Evolutionary conservation across 2,888 invertebrate genomes (phyloP), one percentile per base, ranked within the genome.

Genomic region (Cartodere bifasciata): DNA sequence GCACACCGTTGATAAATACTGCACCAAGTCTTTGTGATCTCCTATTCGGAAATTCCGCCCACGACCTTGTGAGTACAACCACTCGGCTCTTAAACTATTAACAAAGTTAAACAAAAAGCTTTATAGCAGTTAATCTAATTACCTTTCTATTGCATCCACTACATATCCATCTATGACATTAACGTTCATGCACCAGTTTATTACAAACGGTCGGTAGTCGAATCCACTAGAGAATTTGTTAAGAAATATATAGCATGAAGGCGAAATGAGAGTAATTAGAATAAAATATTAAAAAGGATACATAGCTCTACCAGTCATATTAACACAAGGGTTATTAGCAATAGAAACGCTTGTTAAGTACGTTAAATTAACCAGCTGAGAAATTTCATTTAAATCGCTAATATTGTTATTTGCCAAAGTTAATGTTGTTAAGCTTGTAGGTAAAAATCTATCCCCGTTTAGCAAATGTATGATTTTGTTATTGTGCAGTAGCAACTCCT

Each of bases 51-150:
- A 91, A 55, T 87, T 82, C 36, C 90, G 70, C 1, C 91, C 92
- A 47, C 85, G 76, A 25, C 92, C 92, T 65, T 92, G 92, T 40
- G 90, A 90, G 62, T 90, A 91, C 34, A 92, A 63, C 92, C 92
- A 94, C 56, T 92, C 92, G 0, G 90, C 91, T 64, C 86, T 84
- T 43, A 91, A 66, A 56, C 91, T 88, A 57, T 33, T 47, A 45
- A 36, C 13, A 32, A 32, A n/a, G 10, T 5, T 13, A 23, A 15
- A 26, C 3, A 9, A 26, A 13, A 26, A 13, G n/a, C 5, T 13
- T 13, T 14, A 13, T 13, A 13, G 9, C 3, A 29, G 4, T 12
- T n/a, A 14, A 22, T 24, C 13, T 27, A 22, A 10, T 25, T 38
- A 85, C 87, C 83, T 85, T 68, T 92, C 92, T 46, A 88, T 82